Base-by-base conservation (phyloP, 2,797 vertebrate species). In the Antennarius maculatus region DNA sequence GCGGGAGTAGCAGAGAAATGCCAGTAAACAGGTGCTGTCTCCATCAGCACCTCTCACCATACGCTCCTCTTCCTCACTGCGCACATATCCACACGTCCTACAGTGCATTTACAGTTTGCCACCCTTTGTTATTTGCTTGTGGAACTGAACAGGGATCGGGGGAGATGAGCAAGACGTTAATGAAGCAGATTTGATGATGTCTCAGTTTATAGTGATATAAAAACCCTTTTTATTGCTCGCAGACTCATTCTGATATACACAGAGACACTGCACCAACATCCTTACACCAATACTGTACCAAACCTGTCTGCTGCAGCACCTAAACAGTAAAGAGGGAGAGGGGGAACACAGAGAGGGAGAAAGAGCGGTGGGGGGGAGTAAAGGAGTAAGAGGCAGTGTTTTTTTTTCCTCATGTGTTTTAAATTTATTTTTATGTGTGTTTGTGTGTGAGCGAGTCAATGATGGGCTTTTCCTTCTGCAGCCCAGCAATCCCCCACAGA, bases 1-100 rank as follows among this genome's bases (percentile, higher is more conserved):
- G 47, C 7, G 76, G 80, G 81, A 80, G 89, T 86, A 88, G 54
- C 74, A 81, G 71, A 79, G 77, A 67, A 81, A 71, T 82, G 82
- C 77, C 77, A 87, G 81, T 81, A 84, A 91, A 91, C 86, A 89
- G 79, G 88, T 91, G 87, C 89, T 18, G 56, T 59, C 79, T 84
- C 86, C 77, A 86, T 86, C 88, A 76, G 88, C 80, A 74, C 71
- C 86, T 86, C 71, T 77, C 77, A 63, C 47, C 80, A 17, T 78
- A 43, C 82, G 69, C 59, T 71, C 55, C 68, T 67, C 74, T 69
- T 76, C 66, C 45, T 78, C 28, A 67, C 48, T 68, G 67, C 48
- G 55, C 69, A 73, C 54, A 59, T 56, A 71, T 39, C 42, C 53
- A 57, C 47, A 80, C 51, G 60, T 61, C 60, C 54, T 31, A 74